Conservation (phyloP, 2,888 invertebrate species). For the Agrochola macilenta region DNA sequence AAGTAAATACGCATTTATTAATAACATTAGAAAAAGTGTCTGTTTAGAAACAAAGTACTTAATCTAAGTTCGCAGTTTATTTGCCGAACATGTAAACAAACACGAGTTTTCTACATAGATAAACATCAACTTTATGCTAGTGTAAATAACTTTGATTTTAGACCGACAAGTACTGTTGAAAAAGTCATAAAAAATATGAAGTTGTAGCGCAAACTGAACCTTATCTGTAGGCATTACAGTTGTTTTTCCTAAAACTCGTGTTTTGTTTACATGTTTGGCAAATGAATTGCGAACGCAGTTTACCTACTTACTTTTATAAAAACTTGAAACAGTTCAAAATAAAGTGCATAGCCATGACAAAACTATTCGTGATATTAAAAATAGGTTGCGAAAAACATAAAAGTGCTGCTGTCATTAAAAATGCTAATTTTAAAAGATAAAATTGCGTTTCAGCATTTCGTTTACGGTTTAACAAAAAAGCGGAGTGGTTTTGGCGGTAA, state of each 20-base stretch:
- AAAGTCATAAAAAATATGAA: no score
- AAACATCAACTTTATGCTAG: no score
- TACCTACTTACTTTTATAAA: background rate
- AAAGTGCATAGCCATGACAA: conserved; percentile 29
- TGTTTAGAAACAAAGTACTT: background rate
- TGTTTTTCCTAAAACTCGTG: no score
- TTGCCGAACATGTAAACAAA: no score
- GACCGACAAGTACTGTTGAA: no score
- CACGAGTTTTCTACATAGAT: no score
- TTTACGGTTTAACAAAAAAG: conserved; percentile 74
- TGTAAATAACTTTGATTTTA: no score
- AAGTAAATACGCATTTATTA: conserved; percentile 8
- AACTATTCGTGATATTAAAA: conserved; percentile 50
- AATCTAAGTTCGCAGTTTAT: no score
- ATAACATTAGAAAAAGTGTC: background rate
- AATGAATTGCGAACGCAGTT: no score
- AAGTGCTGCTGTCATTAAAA: conserved; percentile 46
- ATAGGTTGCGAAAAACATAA: conserved; percentile 38
- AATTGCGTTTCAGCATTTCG: conserved; percentile 71
- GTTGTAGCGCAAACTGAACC: no score
- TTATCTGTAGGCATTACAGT: no score
- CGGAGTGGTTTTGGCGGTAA: conserved; percentile 81
- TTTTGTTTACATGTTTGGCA: no score
- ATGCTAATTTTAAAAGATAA: conserved; percentile 69
- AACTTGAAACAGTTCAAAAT: conserved; percentile 16